These are phyloP conservation scores for Pandemis cinnamomeana DNA, from an alignment of 2,888 invertebrate species.

Conservation along the genomic window DNA sequence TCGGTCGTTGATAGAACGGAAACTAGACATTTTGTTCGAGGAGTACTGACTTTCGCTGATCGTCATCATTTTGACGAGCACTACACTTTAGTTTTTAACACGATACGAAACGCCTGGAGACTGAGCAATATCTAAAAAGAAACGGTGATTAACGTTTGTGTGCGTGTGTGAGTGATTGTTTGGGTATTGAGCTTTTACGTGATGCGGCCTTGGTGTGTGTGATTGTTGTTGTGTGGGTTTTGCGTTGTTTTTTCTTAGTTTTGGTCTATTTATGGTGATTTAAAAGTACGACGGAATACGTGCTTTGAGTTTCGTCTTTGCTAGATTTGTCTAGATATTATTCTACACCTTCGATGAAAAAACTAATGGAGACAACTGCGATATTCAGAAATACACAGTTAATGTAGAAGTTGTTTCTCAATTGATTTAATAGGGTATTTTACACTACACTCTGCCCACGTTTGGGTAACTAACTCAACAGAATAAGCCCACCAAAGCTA, in stretches of 20 bases:
- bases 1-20: slow-evolving; percentile 79
- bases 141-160: slow-evolving; percentile 20
- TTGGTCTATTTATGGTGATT: neutral
- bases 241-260: slow-evolving; percentile 1
- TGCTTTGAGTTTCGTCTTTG: too few species aligned
- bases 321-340: too few species aligned
- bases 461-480: neutral
- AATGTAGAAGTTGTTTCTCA: neutral
- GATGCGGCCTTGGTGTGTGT: slow-evolving; percentile 10
- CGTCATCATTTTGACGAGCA: slow-evolving; percentile 75
- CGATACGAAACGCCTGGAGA: slow-evolving; percentile 17
- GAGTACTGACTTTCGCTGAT: slow-evolving; percentile 82
- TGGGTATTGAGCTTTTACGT: slow-evolving; percentile 16
- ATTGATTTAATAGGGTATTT: neutral
- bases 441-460: neutral
- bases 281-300: neutral
- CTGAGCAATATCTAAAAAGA: slow-evolving; percentile 31
- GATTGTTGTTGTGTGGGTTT: slow-evolving; percentile 29
- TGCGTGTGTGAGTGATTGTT: slow-evolving; percentile 8
- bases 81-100: slow-evolving; percentile 48
- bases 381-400: too few species aligned
- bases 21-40: slow-evolving; percentile 80
- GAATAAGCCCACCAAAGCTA: neutral
- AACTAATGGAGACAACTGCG: too few species aligned
- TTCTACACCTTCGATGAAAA: too few species aligned